These are phyloP conservation scores for Lapara coniferarum DNA, from an alignment of 2,888 invertebrate genomes.

Conservation along the genomic window DNA sequence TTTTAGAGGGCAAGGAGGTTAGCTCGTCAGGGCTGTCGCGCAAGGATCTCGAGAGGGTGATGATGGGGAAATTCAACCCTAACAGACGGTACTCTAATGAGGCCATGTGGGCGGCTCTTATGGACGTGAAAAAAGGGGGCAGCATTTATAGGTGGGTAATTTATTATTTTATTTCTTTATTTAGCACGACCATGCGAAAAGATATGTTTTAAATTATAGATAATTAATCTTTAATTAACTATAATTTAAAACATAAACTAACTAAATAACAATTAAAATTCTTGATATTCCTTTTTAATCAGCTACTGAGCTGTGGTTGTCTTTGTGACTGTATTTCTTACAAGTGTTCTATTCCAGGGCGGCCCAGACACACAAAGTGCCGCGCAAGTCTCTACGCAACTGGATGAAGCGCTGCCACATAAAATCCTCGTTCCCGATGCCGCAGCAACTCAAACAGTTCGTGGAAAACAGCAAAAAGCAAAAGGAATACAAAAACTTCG, in stretches of 20 bases:
- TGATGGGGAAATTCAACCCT: conserved; percentile 82
- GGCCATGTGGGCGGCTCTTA: conserved; percentile 83
- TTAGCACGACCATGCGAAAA: too few relatives aligned
- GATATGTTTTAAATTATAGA: too few relatives aligned
- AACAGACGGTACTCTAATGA: conserved; percentile 79
- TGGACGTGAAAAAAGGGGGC: conserved; percentile 84
- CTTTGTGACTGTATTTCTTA: too few relatives aligned
- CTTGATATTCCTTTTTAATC: too few relatives aligned
- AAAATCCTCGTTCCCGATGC: conserved; percentile 84
- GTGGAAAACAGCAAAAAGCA: conserved; percentile 81
- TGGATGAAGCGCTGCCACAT: conserved; percentile 86
- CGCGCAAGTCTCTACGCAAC: conserved; percentile 84
- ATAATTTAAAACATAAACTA: too few relatives aligned
- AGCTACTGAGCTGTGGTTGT: too few relatives aligned
- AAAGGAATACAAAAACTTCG: conserved; percentile 64
- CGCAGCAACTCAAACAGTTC: conserved; percentile 82
- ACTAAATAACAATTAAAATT: too few relatives aligned
- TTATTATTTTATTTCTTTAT: conserved; percentile 5
- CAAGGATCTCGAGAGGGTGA: conserved; percentile 76
- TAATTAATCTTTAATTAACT: too few relatives aligned
- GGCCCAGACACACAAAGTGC: conserved; percentile 84
- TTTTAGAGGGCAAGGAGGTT: conserved; percentile 77
- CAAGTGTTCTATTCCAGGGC: conserved; percentile 66
- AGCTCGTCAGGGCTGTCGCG: conserved; percentile 78
- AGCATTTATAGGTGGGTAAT: conserved; percentile 82